These are phyloP conservation scores for Hyposoter didymator DNA, from an alignment of 2,888 invertebrate species.

Conservation along the genomic window DNA sequence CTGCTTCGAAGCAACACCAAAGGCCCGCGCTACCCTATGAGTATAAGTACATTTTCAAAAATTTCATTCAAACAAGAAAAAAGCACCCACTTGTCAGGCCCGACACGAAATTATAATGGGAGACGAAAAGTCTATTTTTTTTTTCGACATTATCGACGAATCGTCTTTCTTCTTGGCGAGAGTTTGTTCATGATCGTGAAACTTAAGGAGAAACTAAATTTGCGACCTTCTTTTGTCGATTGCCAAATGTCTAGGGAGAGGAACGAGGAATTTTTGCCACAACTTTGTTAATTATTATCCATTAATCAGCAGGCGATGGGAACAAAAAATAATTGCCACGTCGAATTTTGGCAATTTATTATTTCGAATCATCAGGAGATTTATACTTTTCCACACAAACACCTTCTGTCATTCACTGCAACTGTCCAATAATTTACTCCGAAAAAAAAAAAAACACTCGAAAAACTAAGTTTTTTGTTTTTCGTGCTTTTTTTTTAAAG, in stretches of 20 bases:
- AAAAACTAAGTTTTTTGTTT: too few relatives aligned
- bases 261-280: not conserved
- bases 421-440: too few relatives aligned
- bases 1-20: constrained; percentile 82
- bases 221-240: not conserved
- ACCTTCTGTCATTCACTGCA: not conserved
- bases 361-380: not conserved
- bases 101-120: not conserved
- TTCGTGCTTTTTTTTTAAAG: not conserved
- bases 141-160: not conserved
- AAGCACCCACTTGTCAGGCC: not conserved
- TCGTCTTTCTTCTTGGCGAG: not conserved
- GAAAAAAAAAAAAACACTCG: not conserved
- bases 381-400: not conserved
- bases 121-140: not conserved
- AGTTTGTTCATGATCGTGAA: not conserved
- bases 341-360: not conserved
- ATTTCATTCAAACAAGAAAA: constrained; percentile 41
- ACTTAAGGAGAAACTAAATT: not conserved
- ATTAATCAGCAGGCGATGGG: not conserved
- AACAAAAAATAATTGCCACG: not conserved
- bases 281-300: not conserved
- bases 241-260: not conserved
- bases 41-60: constrained; percentile 82
- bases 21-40: constrained; percentile 84